These are phyloP conservation scores for Poeciliopsis prolifica DNA, from an alignment of 2,113 vertebrate species.

Conservation along the genomic window DNA sequence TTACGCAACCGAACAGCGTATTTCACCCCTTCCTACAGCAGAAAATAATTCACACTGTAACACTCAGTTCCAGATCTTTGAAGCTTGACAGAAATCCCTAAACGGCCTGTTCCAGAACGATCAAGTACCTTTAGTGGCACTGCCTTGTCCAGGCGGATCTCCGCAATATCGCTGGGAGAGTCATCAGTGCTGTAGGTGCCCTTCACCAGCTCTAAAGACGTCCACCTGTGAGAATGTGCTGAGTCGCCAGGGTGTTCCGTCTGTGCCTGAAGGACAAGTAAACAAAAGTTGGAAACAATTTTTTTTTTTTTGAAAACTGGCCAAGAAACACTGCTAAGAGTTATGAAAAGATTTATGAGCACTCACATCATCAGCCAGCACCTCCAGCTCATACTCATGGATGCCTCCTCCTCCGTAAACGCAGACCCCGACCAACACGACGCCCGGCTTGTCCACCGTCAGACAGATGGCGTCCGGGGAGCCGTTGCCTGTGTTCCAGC, in stretches of 20 bases:
- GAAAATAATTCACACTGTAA: neutral
- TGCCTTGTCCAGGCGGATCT: slow-evolving; percentile 96
- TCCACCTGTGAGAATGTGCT: slow-evolving; percentile 96
- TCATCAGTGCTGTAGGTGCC: slow-evolving; percentile 98
- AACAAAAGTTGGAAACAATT: neutral
- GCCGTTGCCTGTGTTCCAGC: slow-evolving; percentile 99
- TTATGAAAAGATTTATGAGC: neutral
- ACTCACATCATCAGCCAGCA: slow-evolving; percentile 96
- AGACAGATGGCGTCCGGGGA: slow-evolving; percentile 98
- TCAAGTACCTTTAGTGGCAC: slow-evolving; percentile 92
- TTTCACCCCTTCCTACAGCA: slow-evolving; percentile 91
- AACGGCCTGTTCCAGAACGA: neutral
- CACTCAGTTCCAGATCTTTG: neutral
- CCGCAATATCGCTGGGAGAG: slow-evolving; percentile 95
- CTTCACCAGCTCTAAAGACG: slow-evolving; percentile 95
- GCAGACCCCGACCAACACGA: slow-evolving; percentile 96
- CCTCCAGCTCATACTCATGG: slow-evolving; percentile 97
- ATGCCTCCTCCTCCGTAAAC: slow-evolving; percentile 98
- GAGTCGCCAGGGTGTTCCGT: slow-evolving; percentile 96
- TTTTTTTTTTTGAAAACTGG: neutral
- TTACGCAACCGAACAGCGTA: slow-evolving; percentile 96
- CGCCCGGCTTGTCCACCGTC: slow-evolving; percentile 93
- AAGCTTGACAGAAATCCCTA: neutral
- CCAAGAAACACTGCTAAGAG: neutral
- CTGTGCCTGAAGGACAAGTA: slow-evolving; percentile 75